Conservation (phyloP, 2,797 vertebrate genomes). For the Chelmon rostratus region DNA sequence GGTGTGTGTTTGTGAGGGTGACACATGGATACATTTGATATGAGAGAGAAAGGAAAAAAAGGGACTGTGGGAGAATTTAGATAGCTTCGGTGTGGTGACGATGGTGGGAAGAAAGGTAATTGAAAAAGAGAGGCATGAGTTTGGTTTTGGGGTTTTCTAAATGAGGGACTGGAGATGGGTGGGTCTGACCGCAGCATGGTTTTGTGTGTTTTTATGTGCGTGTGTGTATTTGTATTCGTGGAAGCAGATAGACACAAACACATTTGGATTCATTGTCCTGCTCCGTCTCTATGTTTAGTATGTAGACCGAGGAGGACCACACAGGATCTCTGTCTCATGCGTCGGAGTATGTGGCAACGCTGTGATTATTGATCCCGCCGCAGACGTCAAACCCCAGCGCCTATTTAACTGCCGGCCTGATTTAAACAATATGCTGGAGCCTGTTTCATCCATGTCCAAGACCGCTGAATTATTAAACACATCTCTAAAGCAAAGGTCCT, state of each 20-base stretch:
- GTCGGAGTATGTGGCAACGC: slow-evolving; percentile 71
- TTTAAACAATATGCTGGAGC: slow-evolving; percentile 83
- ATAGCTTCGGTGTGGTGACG: slow-evolving; percentile 69
- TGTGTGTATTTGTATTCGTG: slow-evolving; percentile 60
- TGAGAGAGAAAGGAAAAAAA: slow-evolving; percentile 52
- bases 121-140: slow-evolving; percentile 79
- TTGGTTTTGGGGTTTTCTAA: slow-evolving; percentile 81
- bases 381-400: slow-evolving; percentile 79
- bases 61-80: slow-evolving; percentile 75
- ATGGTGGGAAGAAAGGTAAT: slow-evolving; percentile 81
- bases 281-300: slow-evolving; percentile 69
- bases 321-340: slow-evolving; percentile 73
- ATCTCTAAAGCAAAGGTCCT: slow-evolving; percentile 73
- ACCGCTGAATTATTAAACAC: slow-evolving; percentile 84
- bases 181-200: slow-evolving; percentile 74
- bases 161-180: slow-evolving; percentile 79
- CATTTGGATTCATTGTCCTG: slow-evolving; percentile 69
- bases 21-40: slow-evolving; percentile 80
- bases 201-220: slow-evolving; percentile 53
- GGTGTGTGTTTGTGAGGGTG: slow-evolving; percentile 64
- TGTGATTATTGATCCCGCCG: slow-evolving; percentile 81
- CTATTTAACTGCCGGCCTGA: slow-evolving; percentile 80
- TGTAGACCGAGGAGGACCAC: slow-evolving; percentile 73
- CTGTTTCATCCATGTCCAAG: slow-evolving; percentile 82
- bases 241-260: slow-evolving; percentile 75